Conservation (phyloP, 2,797 vertebrate species). For the Cyclopterus lumpus region DNA sequence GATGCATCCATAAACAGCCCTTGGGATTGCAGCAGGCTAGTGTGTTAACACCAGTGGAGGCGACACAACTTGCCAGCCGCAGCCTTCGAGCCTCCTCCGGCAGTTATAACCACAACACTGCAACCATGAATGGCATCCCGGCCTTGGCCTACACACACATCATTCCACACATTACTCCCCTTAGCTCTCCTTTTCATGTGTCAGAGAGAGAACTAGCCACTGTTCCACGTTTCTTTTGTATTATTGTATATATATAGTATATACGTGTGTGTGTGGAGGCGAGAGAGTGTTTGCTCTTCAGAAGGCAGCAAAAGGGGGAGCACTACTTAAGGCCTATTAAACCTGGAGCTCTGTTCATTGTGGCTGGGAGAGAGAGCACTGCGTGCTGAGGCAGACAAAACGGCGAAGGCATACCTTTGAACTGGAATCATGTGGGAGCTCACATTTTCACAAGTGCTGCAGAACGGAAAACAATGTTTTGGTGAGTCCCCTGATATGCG, state of each 20-base stretch:
- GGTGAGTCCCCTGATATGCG: slow-evolving; percentile 73
- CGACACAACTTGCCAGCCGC: slow-evolving; percentile 49
- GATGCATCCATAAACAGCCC: background rate
- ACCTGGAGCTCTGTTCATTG: slow-evolving; percentile 78
- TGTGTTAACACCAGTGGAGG: slow-evolving; percentile 51
- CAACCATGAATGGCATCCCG: slow-evolving; percentile 77
- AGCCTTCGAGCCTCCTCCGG: slow-evolving; percentile 58
- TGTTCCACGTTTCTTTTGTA: slow-evolving; percentile 71
- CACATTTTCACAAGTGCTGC: slow-evolving; percentile 83
- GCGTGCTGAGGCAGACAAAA: slow-evolving; percentile 81
- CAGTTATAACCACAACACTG: slow-evolving; percentile 68
- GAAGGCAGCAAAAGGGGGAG: slow-evolving; percentile 72
- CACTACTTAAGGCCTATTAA: slow-evolving; percentile 83
- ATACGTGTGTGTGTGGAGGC: slow-evolving; percentile 26
- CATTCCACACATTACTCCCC: slow-evolving; percentile 80
- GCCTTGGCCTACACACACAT: slow-evolving; percentile 73
- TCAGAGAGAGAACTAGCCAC: slow-evolving; percentile 75
- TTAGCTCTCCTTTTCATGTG: slow-evolving; percentile 78
- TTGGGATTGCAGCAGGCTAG: background rate
- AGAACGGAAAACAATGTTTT: slow-evolving; percentile 82
- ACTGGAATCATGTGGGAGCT: slow-evolving; percentile 83
- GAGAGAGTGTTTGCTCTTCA: slow-evolving; percentile 77
- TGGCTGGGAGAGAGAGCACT: slow-evolving; percentile 64
- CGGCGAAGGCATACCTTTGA: slow-evolving; percentile 79
- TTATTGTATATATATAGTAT: slow-evolving; percentile 58